These are phyloP conservation scores for Cacoxenus indagator DNA, from an alignment of 2,888 invertebrate species.

Conservation along the genomic window DNA sequence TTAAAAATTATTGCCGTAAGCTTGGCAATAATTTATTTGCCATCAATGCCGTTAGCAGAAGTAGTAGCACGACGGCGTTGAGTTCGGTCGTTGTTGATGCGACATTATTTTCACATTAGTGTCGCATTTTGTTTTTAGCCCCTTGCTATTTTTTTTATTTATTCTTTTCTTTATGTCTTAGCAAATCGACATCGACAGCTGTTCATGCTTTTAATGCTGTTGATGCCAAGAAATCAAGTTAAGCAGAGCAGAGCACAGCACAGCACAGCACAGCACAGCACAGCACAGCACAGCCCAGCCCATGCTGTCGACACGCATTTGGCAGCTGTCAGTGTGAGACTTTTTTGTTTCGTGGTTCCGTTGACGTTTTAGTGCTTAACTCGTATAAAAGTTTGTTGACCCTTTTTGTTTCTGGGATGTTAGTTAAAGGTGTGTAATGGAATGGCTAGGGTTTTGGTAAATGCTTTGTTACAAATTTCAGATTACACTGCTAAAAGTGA, in stretches of 20 bases:
- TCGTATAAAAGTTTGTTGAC: not conserved
- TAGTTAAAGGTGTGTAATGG: not conserved
- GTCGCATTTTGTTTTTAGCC: not conserved
- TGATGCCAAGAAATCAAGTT: not conserved
- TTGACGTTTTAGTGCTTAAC: not conserved
- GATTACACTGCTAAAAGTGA: too few relatives aligned
- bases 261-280: too few relatives aligned
- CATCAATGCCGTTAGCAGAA: not conserved
- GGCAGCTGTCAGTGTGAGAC: slow-evolving; percentile 7
- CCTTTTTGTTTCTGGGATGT: not conserved
- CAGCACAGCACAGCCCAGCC: too few relatives aligned
- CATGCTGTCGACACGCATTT: not conserved
- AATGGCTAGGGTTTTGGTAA: too few relatives aligned
- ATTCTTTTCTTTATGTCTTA: not conserved
- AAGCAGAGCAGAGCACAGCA: not conserved
- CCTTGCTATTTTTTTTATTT: not conserved
- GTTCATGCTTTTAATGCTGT: not conserved
- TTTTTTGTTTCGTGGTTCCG: not conserved
- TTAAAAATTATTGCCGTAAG: not conserved
- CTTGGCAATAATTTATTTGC: slow-evolving; percentile 6
- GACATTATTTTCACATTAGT: slow-evolving; percentile 23
- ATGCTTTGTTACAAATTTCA: too few relatives aligned
- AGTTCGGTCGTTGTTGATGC: not conserved
- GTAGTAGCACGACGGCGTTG: not conserved
- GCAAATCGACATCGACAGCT: not conserved